Evolutionary conservation across 2,113 vertebrate genomes (phyloP).

Genomic region (Pipa parva): DNA sequence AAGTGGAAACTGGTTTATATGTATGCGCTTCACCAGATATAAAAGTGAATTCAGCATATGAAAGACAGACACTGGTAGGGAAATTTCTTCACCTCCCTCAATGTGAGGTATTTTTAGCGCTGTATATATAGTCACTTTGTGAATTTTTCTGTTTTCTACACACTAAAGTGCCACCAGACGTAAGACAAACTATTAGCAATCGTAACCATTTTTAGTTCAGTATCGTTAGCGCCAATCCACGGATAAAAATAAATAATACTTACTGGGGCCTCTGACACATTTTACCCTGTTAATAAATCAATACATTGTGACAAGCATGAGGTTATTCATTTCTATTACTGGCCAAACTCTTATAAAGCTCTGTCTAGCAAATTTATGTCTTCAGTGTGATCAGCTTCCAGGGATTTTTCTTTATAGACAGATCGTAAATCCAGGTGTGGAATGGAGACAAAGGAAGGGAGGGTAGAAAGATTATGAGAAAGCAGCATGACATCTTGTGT

Average conservation of each 20-base stretch:
- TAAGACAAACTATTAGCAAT: too few species aligned
- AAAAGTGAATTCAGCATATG: too few species aligned
- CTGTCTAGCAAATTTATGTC: constrained; percentile 22
- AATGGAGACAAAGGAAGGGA: background rate
- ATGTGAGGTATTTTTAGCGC: too few species aligned
- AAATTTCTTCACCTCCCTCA: too few species aligned
- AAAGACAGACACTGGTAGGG: too few species aligned
- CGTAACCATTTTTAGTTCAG: too few species aligned
- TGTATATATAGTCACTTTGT: too few species aligned
- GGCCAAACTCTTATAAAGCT: constrained; percentile 4
- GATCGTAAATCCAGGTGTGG: constrained; percentile 20
- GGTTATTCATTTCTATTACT: constrained; percentile 12
- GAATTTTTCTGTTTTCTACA: too few species aligned
- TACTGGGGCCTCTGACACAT: background rate
- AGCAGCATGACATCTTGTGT: background rate
- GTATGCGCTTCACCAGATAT: too few species aligned
- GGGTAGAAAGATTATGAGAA: constrained; percentile 1
- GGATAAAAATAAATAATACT: constrained; percentile 8
- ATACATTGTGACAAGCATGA: constrained; percentile 1
- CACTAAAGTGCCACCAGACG: too few species aligned
- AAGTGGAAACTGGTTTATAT: too few species aligned
- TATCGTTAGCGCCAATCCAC: too few species aligned
- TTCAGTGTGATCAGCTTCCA: constrained; percentile 14
- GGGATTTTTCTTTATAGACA: constrained; percentile 24
- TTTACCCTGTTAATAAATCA: constrained; percentile 10